Evolutionary conservation across 2,113 vertebrate genomes (phyloP), one percentile per base, ranked within the genome.

Genomic region (Alligator mississippiensis): DNA sequence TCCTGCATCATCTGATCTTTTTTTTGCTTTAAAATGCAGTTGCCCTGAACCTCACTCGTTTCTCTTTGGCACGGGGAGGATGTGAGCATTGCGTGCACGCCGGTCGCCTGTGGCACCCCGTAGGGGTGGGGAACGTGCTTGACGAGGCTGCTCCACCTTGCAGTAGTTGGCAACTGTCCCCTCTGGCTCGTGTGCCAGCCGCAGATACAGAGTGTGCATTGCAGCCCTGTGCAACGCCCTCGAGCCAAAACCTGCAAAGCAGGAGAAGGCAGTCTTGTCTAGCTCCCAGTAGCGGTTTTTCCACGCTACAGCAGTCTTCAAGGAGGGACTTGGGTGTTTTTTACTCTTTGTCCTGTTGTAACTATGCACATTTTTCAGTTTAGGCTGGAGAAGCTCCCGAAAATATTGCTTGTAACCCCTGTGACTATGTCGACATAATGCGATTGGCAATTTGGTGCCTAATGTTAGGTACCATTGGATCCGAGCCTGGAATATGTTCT

Each of bases 111-210:
- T 63, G 64, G 94, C 93, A 90, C 66, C 54, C 66, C 0, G 0
- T 0, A 1, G 57, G 3, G 60, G 12, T 7, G 7, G 2, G 47
- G 6, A 22, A 0, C 24, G 4, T 1, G n/a, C 7, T 77, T 70
- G 68, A 90, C 92, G 94, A 94, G 95, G 93, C 90, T 96, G 55
- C 87, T 85, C n/a, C 25, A 55, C 4, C 55, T 0, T 11, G 64
- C 76, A 28, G 81, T 25, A 9, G 76, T 72, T 85, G 92, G 0
- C 25, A 61, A 76, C 86, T 83, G 24, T 84, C 79, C 77, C 47
- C 22, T 34, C n/a, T 28, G 24, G 57, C 77, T 14, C 13, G 2
- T 16, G 30, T 16, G 30, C n/a, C 3, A 61, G 83, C 11, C 38
- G 28, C 82, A 38, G 82, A 9, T 90, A 81, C 2, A 57, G 30